These are phyloP conservation scores for Acestrorhynchus altus DNA, from an alignment of 2,797 vertebrate genomes.

Conservation along the genomic window DNA sequence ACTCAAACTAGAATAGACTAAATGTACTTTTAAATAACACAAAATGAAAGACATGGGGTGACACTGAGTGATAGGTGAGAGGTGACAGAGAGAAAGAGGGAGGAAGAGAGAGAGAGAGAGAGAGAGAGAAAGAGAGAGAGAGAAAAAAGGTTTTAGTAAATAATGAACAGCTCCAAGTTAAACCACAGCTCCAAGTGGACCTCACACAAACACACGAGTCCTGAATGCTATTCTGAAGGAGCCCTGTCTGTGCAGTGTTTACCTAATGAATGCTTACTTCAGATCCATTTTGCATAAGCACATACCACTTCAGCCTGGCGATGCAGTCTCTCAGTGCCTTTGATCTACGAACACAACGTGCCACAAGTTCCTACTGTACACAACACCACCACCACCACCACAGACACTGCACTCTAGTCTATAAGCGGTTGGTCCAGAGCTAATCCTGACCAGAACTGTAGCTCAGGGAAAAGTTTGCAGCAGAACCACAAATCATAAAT, in stretches of 20 bases:
- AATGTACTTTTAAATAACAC: not conserved
- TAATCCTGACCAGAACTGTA: not conserved
- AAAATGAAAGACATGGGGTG: slow-evolving; percentile 2
- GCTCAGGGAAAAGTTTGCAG: slow-evolving; percentile 1
- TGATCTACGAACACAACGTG: slow-evolving; percentile 33
- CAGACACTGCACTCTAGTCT: not conserved
- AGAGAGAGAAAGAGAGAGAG: not conserved
- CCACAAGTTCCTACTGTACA: slow-evolving; percentile 11
- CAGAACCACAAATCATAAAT: not conserved
- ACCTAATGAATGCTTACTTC: slow-evolving; percentile 46
- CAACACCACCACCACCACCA: slow-evolving; percentile 5
- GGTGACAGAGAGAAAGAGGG: not conserved
- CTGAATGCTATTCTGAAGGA: slow-evolving; percentile 29
- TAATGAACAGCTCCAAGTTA: slow-evolving; percentile 34
- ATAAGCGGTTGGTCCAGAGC: slow-evolving; percentile 4
- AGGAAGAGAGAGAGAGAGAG: slow-evolving; percentile 5
- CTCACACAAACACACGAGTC: slow-evolving; percentile 45
- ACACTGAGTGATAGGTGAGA: not conserved
- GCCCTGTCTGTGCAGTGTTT: slow-evolving; percentile 37
- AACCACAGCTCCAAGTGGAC: slow-evolving; percentile 23
- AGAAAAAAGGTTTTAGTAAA: slow-evolving; percentile 47
- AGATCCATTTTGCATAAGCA: slow-evolving; percentile 46
- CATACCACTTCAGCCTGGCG: slow-evolving; percentile 42
- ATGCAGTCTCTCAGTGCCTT: slow-evolving; percentile 18
- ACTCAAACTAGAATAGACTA: not conserved